A percentile compares a stretch with the other conserved stretches of the same genome.
Conservation (phyloP, 2,113 vertebrate species). For the Spheniscus mendiculus region DNA sequence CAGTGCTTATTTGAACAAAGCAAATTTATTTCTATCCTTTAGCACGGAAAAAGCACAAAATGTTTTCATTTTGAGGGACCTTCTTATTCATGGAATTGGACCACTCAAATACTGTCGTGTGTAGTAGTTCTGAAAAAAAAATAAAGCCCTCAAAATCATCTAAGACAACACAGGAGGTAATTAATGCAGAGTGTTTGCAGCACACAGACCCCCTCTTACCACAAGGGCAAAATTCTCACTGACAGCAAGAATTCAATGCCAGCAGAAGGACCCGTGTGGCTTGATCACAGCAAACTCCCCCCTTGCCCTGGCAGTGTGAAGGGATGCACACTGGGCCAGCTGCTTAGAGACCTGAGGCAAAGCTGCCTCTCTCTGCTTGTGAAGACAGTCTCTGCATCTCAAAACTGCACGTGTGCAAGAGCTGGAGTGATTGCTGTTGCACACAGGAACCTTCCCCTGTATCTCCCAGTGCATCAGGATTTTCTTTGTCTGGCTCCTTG, state of each 20-base stretch:
- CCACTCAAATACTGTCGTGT: background rate
- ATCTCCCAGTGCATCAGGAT: background rate
- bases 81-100: background rate
- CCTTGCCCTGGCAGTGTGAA: background rate
- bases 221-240: background rate
- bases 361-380: background rate
- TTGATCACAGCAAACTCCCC: background rate
- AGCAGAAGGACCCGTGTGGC: background rate
- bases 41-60: background rate
- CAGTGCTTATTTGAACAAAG: constrained; percentile 49
- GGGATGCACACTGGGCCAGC: background rate
- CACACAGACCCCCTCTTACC: background rate
- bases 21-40: constrained; percentile 47
- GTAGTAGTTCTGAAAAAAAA: background rate
- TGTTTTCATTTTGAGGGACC: constrained; percentile 21
- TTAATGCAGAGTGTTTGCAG: background rate
- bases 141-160: background rate
- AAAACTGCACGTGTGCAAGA: background rate
- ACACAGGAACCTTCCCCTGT: background rate
- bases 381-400: background rate
- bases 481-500: constrained; percentile 21
- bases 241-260: background rate
- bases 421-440: background rate
- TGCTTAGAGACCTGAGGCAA: background rate
- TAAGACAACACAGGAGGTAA: background rate